A percentile compares a stretch with the other conserved stretches of the same genome.
phyloP scores from a whole-genome alignment of 92 coral and sea anemone genomes.

The Meandrina meandrites region DNA sequence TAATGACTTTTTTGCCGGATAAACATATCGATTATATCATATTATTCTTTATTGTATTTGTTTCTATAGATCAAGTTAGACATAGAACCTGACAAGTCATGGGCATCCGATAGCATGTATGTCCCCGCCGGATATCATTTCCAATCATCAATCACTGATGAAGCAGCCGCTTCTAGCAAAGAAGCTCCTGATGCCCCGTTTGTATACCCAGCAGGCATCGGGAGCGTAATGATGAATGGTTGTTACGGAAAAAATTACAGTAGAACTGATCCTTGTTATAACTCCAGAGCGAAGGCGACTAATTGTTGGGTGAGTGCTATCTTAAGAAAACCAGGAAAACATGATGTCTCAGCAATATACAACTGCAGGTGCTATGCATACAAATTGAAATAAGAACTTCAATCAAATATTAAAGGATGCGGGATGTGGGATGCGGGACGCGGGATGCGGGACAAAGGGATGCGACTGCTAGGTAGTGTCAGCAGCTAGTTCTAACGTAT shows the following conservation, averaged over 20 bases:
- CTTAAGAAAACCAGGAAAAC: background rate
- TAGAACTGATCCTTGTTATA: constrained; percentile 21
- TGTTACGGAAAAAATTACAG: constrained; percentile 43
- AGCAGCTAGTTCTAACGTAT: too few species aligned
- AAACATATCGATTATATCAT: too few species aligned
- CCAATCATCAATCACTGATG: constrained; percentile 24
- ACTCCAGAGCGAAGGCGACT: constrained; percentile 12
- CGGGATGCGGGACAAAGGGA: background rate
- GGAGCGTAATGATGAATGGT: constrained; percentile 43
- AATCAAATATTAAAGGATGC: background rate
- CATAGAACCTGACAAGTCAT: constrained; percentile 38
- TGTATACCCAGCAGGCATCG: constrained; percentile 51
- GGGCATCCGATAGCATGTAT: constrained; percentile 26
- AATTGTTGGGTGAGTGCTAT: constrained; percentile 29
- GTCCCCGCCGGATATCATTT: constrained; percentile 48
- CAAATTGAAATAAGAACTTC: background rate
- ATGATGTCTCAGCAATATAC: too few species aligned
- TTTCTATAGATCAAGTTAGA: constrained; percentile 37
- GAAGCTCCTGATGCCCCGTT: constrained; percentile 29
- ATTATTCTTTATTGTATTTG: background rate
- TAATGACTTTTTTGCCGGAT: too few species aligned
- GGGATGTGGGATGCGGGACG: too few species aligned
- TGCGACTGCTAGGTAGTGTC: too few species aligned
- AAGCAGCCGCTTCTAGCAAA: background rate
- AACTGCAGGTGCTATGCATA: too few species aligned